These are phyloP conservation scores for Cirrhinus mrigala DNA, from an alignment of 2,797 vertebrate genomes.

Conservation along the genomic window DNA sequence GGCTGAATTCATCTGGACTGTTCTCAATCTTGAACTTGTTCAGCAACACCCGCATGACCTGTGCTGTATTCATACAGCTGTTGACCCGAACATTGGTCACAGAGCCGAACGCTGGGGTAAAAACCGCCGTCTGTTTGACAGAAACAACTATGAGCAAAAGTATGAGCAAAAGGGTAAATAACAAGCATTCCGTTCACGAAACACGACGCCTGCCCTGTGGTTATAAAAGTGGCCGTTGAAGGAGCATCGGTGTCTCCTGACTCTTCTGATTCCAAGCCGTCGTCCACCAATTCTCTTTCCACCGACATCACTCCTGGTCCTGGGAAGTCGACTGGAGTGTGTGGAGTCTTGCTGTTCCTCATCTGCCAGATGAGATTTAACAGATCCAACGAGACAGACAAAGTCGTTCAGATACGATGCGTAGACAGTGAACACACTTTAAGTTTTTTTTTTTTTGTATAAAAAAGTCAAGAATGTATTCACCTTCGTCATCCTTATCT, in stretches of 20 bases:
- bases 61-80: slow-evolving; percentile 93
- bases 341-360: slow-evolving; percentile 77
- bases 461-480: slow-evolving; percentile 7
- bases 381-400: not conserved
- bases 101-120: slow-evolving; percentile 90
- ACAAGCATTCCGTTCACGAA: not conserved
- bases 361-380: slow-evolving; percentile 13
- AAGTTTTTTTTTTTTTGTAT: too few species aligned
- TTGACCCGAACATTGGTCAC: slow-evolving; percentile 95
- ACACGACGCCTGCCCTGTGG: slow-evolving; percentile 82
- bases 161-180: not conserved
- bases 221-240: slow-evolving; percentile 99
- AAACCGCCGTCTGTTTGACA: slow-evolving; percentile 87
- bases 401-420: not conserved
- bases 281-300: slow-evolving; percentile 82
- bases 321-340: slow-evolving; percentile 79
- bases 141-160: slow-evolving; percentile 6
- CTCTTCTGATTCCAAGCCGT: slow-evolving; percentile 71
- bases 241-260: slow-evolving; percentile 92
- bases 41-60: slow-evolving; percentile 92
- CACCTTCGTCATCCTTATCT: slow-evolving; percentile 69
- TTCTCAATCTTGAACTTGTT: slow-evolving; percentile 99
- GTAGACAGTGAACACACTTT: not conserved
- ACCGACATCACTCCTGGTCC: slow-evolving; percentile 91
- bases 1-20: slow-evolving; percentile 89